Conservation (phyloP, 1,140 invertebrate genomes). For the Gryon sp. region DNA sequence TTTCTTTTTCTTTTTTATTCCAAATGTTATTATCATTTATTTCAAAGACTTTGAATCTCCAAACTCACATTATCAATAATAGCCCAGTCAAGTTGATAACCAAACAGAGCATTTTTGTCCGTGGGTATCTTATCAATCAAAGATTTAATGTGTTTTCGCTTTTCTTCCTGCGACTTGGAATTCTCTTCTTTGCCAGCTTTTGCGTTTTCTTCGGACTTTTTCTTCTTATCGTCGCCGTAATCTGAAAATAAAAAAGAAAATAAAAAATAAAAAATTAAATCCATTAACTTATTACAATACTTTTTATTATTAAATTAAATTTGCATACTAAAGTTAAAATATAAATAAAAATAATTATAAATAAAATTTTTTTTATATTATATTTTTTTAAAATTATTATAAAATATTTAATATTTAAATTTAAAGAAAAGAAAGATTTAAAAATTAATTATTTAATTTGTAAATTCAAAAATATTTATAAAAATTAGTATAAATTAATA, state of each 20-base stretch:
- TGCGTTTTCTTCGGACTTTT: slow-evolving; percentile 80
- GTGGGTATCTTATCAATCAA: slow-evolving; percentile 99
- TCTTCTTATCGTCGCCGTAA: slow-evolving; percentile 84
- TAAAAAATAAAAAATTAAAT: slow-evolving; percentile 18
- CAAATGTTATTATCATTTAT: too few species aligned
- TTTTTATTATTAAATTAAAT: too few species aligned
- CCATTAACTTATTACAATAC: too few species aligned
- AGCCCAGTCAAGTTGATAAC: slow-evolving; percentile 94
- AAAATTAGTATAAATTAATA: neutral
- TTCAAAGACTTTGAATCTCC: too few species aligned
- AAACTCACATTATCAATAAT: slow-evolving; percentile 90
- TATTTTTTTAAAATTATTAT: too few species aligned
- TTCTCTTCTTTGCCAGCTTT: slow-evolving; percentile 85
- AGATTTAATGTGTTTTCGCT: slow-evolving; percentile 96
- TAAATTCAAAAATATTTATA: too few species aligned
- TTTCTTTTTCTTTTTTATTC: too few species aligned
- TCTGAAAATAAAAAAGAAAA: slow-evolving; percentile 78
- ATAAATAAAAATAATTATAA: too few species aligned
- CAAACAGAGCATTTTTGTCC: slow-evolving; percentile 96
- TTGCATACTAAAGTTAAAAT: too few species aligned
- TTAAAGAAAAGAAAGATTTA: neutral
- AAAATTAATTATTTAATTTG: too few species aligned
- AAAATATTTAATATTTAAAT: too few species aligned
- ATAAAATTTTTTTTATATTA: too few species aligned
- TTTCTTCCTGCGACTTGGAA: slow-evolving; percentile 93